phyloP scores from a whole-genome alignment of 1,140 invertebrate genomes.

The Popillia japonica region DNA sequence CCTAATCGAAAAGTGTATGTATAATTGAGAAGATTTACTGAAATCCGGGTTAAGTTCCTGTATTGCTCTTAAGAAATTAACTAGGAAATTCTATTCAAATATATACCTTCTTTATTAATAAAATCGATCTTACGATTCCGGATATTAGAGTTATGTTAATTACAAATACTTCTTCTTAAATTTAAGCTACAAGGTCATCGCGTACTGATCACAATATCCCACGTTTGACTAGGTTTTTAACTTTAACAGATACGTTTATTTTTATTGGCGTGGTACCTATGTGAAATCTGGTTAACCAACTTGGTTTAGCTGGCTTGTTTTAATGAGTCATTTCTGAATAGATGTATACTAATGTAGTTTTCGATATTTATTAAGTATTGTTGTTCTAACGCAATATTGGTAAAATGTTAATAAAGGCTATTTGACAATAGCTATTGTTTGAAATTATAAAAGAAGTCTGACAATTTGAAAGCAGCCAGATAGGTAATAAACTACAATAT shows the following conservation, averaged over 20 bases:
- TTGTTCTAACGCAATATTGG: not conserved
- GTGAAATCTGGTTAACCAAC: too few species aligned
- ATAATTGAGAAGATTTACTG: too few species aligned
- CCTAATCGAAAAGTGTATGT: too few species aligned
- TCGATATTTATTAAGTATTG: constrained; percentile 8
- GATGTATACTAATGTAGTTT: not conserved
- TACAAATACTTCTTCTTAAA: not conserved
- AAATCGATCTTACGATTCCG: not conserved
- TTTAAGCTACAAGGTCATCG: not conserved
- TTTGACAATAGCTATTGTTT: constrained; percentile 11
- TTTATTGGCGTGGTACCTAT: not conserved
- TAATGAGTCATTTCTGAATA: too few species aligned
- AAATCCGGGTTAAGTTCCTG: too few species aligned
- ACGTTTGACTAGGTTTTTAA: not conserved
- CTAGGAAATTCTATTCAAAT: too few species aligned
- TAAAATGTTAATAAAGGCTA: not conserved
- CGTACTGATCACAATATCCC: not conserved
- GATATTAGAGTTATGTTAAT: not conserved
- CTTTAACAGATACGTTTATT: not conserved
- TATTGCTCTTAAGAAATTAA: too few species aligned
- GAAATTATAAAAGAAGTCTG: too few species aligned
- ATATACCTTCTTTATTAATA: not conserved
- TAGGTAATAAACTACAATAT: not conserved
- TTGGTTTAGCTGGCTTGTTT: too few species aligned
- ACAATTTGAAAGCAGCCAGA: not conserved